Conservation (phyloP, 2,797 vertebrate genomes). For the Aulostomus chinensis region DNA sequence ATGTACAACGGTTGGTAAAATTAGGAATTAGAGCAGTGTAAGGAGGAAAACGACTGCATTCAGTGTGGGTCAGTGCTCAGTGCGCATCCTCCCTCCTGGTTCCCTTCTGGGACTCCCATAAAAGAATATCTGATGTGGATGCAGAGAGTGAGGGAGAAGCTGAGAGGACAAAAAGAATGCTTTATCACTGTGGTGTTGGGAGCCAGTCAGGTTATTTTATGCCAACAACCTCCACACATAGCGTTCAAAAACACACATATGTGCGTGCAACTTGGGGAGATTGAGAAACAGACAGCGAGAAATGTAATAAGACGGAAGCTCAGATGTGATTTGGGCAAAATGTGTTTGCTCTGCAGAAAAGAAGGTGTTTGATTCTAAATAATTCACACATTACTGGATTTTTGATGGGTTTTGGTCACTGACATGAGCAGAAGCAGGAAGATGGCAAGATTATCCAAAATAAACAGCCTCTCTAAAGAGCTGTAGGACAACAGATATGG, state of each 20-base stretch:
- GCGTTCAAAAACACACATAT: neutral
- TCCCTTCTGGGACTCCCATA: slow-evolving; percentile 64
- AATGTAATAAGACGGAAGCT: too few species aligned
- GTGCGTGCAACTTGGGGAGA: neutral
- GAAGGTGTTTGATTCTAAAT: too few species aligned
- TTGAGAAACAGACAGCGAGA: too few species aligned
- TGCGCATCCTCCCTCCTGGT: slow-evolving; percentile 44
- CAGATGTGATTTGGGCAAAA: too few species aligned
- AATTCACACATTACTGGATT: too few species aligned
- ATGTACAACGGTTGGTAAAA: slow-evolving; percentile 50
- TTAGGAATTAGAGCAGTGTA: slow-evolving; percentile 59
- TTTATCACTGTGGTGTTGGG: slow-evolving; percentile 62
- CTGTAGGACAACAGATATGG: too few species aligned
- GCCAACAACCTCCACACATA: neutral
- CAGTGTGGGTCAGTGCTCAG: slow-evolving; percentile 59
- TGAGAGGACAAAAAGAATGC: slow-evolving; percentile 76
- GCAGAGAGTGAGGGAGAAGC: slow-evolving; percentile 50
- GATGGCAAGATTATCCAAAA: too few species aligned
- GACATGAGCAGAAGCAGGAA: too few species aligned
- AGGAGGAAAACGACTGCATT: slow-evolving; percentile 46
- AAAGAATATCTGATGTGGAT: slow-evolving; percentile 77
- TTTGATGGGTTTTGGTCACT: too few species aligned
- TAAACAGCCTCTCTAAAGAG: too few species aligned
- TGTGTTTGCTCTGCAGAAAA: too few species aligned
- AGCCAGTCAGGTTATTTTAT: slow-evolving; percentile 58